Base-by-base conservation (phyloP, 2,113 vertebrate genomes). In the Chloropsis hardwickii region DNA sequence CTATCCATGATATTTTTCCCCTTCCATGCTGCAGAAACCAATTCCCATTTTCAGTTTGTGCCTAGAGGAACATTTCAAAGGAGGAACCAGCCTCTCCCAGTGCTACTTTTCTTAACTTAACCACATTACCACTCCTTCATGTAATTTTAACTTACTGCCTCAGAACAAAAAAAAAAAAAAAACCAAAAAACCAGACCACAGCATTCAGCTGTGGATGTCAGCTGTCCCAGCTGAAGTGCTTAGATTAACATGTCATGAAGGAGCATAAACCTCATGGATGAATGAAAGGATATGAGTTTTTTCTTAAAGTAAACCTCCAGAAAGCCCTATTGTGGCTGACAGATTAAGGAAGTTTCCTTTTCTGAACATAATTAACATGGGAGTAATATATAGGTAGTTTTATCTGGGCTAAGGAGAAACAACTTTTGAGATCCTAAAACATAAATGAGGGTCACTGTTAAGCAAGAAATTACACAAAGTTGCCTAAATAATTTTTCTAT, bases 71-170 rank as follows among this genome's bases (percentile, higher is more conserved):
- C 18, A 35, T 92, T 85, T 89, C 42, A 92, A 71, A 74, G 65
- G 67, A 90, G 29, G 10, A 82, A 33, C 14, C 29, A 93, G 54
- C 37, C 74, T 81, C 74, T 89, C 73, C 79, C 67, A 92, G 0
- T 28, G 42, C 21, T 72, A 29, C 47, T 90, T 90, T 85, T 94
- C 83, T 60, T 69, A 62, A 94, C 83, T 60, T 69, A 62, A 94
- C 69, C 85, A 90, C 84, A 89, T 70, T 54, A 93, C 78, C 77
- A 87, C 47, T 81, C 84, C 87, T 90, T 67, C 80, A 65, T 50
- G 81, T 96, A 95, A 95, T 96, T 86, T 91, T 97, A 96, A 95
- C 91, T 88, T 94, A 35, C 61, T 72, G 44, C 60, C 72, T 92
- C 57, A 50, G 37, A 90, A 61, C 21, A 62, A 51, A 69, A 67